These are phyloP conservation scores for Micropoecilia bifurca DNA, from an alignment of 2,797 vertebrate species.

Conservation along the genomic window DNA sequence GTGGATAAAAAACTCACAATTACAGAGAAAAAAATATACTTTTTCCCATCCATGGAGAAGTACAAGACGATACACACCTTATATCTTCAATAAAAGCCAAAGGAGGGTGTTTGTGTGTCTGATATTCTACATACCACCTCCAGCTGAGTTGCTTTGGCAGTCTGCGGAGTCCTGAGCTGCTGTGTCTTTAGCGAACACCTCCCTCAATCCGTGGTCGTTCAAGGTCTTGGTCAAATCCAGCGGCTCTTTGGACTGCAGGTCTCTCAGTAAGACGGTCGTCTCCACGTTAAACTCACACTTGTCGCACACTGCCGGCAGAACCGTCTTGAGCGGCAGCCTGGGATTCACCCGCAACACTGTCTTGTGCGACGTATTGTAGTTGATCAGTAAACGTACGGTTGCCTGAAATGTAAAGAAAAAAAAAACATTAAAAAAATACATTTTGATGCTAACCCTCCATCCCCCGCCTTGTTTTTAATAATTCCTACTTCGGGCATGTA, in stretches of 20 bases:
- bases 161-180: slow-evolving; percentile 58
- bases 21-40: too few species aligned
- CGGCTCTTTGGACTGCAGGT: slow-evolving; percentile 81
- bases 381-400: slow-evolving; percentile 92
- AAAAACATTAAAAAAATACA: not conserved
- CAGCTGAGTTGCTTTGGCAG: not conserved
- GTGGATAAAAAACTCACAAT: too few species aligned
- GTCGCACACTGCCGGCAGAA: slow-evolving; percentile 85
- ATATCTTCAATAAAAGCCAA: not conserved
- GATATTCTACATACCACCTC: slow-evolving; percentile 26
- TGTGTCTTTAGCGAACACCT: slow-evolving; percentile 89
- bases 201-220: slow-evolving; percentile 90
- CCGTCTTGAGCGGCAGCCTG: slow-evolving; percentile 83
- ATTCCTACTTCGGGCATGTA: slow-evolving; percentile 89
- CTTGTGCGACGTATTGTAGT: slow-evolving; percentile 94
- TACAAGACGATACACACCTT: not conserved
- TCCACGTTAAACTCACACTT: slow-evolving; percentile 91
- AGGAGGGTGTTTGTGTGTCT: not conserved
- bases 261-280: slow-evolving; percentile 86
- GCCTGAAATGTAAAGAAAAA: slow-evolving; percentile 78
- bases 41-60: not conserved
- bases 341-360: slow-evolving; percentile 92
- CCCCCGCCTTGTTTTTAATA: not conserved
- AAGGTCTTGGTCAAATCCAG: slow-evolving; percentile 89
- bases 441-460: not conserved